Base-by-base conservation (phyloP, 1,140 invertebrate genomes). In the Pinna nobilis region DNA sequence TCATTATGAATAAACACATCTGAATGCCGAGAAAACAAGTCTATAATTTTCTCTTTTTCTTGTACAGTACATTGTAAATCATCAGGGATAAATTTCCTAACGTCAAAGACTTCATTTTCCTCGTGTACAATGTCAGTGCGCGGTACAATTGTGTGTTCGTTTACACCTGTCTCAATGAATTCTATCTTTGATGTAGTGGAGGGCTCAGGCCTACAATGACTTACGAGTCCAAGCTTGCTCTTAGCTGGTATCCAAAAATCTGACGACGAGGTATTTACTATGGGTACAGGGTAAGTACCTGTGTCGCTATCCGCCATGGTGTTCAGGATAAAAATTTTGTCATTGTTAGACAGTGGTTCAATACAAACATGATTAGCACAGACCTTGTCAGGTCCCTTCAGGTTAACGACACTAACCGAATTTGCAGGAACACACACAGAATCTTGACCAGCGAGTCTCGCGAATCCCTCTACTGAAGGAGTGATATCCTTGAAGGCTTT, bases 191-290 rank as follows among this genome's bases (percentile, higher is more conserved):
- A 67, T 33, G 35, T 35, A 35, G 23, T 18, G n/a, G 18, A 30
- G 9, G 53, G 51, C 37, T 41, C 37, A 30, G 37, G 44, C 9
- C 18, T 44, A 57, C 51, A 53, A 35, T 57, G 25, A 39, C 65
- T 68, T n/a, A 68, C 57, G 13, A 68, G 25, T n/a, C 65, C 51
- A 6, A 68, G 15, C 44, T 32, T 68, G 3, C 35, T 41, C 13
- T 53, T 68, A 20, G 51, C 28, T n/a, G 51, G 33, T 28, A 68
- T 41, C 65, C 65, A 68, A 0, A 68, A 6, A 18, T 68, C 65
- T 1, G 50, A 28, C 3, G 9, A 25, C 32, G 51, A 41, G 7
- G 44, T 18, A 57, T 68, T 57, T 23, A 53, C 51, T 7, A 68
- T 28, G 6, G 23, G 23, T 18, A 69, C 66, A 33, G 66, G 51